phyloP scores from a whole-genome alignment of 2,113 vertebrate genomes.

The Nesogale talazaci region DNA sequence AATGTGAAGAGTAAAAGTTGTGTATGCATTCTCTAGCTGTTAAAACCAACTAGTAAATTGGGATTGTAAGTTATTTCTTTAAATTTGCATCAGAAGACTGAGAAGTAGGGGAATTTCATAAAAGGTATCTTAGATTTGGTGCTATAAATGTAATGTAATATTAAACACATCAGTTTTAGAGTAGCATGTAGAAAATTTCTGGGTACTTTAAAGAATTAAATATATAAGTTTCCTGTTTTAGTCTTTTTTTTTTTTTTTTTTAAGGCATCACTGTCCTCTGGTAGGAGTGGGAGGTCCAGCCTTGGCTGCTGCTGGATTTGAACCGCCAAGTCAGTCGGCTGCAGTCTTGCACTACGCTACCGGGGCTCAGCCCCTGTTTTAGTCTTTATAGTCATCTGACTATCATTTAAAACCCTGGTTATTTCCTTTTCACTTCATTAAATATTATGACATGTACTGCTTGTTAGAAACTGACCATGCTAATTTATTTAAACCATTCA shows the following conservation, averaged over 20 bases:
- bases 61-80: neutral
- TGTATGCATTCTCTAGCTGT: neutral
- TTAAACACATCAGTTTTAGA: neutral
- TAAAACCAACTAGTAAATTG: neutral
- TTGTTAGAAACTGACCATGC: neutral
- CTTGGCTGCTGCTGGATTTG: no score
- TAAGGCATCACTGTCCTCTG: no score
- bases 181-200: neutral
- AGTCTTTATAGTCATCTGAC: neutral
- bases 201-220: neutral
- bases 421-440: neutral
- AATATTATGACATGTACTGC: neutral
- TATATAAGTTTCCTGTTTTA: neutral
- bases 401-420: neutral
- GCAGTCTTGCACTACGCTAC: no score
- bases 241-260: no score
- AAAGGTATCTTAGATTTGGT: neutral
- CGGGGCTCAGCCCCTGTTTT: no score
- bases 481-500: neutral
- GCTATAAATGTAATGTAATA: neutral
- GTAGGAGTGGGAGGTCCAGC: no score
- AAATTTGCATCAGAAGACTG: neutral
- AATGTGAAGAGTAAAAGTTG: neutral
- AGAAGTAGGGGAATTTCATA: neutral
- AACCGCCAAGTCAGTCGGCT: no score